Evolutionary conservation across 1,140 invertebrate genomes (phyloP).

Genomic region (Leptinotarsa undecemlineata): DNA sequence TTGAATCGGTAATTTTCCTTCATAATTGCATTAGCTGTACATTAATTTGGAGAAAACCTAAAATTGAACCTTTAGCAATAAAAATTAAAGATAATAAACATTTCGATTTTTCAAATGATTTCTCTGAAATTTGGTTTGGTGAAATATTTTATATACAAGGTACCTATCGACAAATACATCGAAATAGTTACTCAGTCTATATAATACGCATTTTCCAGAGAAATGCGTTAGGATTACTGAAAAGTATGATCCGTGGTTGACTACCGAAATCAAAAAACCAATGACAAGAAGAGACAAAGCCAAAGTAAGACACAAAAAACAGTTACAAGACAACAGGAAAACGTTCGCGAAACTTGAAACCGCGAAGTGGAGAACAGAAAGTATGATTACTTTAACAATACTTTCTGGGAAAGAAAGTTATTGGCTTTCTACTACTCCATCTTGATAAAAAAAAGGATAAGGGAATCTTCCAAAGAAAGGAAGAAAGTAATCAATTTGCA

Average conservation of each 20-base stretch:
- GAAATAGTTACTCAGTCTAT: background rate
- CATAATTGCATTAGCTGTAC: background rate
- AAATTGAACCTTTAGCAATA: background rate
- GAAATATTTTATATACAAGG: constrained; percentile 1
- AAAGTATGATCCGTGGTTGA: background rate
- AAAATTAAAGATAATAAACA: background rate
- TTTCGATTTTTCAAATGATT: background rate
- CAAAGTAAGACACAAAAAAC: background rate
- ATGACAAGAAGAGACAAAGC: background rate
- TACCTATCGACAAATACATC: background rate
- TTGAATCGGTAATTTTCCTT: background rate
- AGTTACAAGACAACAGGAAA: background rate
- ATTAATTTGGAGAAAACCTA: background rate
- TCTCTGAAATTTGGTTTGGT: background rate
- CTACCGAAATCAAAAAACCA: background rate
- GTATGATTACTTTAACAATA: no score
- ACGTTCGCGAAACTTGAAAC: no score
- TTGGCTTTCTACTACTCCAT: no score
- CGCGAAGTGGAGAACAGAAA: no score
- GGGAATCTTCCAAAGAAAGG: no score
- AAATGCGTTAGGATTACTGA: background rate
- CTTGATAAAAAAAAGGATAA: no score
- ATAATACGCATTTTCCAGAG: no score
- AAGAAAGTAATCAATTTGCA: no score
- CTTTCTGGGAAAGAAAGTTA: no score